These are phyloP conservation scores for Trachemys scripta DNA, from an alignment of 2,113 vertebrate species.

Conservation along the genomic window DNA sequence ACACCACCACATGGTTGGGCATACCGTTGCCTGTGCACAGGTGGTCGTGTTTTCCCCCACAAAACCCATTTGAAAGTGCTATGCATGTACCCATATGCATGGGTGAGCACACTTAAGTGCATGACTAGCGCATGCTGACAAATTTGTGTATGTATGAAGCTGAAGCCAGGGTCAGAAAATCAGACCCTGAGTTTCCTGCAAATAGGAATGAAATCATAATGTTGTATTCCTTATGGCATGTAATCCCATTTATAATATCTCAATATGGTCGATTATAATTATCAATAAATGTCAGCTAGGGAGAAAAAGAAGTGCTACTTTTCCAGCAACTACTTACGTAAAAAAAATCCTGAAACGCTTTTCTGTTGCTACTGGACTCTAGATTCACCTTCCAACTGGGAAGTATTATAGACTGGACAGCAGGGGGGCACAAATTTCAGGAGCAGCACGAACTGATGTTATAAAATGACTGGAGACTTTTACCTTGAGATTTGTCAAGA, in stretches of 20 bases:
- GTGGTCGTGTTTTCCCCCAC: rapidly evolving
- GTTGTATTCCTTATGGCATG: neutral
- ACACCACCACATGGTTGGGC: rapidly evolving
- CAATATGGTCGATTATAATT: neutral
- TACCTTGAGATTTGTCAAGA: neutral
- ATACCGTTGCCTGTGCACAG: rapidly evolving
- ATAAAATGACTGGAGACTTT: neutral
- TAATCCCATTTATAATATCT: neutral
- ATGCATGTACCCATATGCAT: neutral
- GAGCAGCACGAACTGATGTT: neutral
- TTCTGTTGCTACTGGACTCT: neutral
- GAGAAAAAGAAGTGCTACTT: neutral
- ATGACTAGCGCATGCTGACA: neutral
- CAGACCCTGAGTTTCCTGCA: rapidly evolving
- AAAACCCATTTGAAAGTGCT: rapidly evolving
- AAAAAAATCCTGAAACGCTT: neutral
- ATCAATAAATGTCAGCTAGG: neutral
- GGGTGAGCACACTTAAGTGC: neutral
- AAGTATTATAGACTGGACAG: neutral
- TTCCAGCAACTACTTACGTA: neutral
- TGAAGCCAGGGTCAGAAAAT: neutral
- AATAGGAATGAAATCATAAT: neutral
- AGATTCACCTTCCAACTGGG: neutral
- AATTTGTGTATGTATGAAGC: no score
- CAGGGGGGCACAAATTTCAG: neutral